Evolutionary conservation across 35 echinoderm and acorn worm species (phyloP).

Genomic region (Stichopus chloronotus): DNA sequence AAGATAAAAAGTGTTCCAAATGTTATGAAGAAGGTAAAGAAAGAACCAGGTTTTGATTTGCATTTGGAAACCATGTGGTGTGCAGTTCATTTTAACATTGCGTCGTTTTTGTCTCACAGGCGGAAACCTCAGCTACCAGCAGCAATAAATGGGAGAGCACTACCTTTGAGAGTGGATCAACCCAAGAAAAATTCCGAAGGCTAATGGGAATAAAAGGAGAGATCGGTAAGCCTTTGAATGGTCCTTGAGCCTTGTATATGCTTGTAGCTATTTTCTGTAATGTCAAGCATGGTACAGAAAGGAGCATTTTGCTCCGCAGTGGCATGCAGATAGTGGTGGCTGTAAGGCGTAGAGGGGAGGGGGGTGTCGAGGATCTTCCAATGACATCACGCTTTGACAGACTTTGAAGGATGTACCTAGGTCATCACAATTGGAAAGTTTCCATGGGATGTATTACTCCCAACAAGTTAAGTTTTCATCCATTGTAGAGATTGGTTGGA

Average conservation of each 20-base stretch:
- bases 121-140: slow-evolving; percentile 36
- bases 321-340: neutral
- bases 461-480: no score
- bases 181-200: slow-evolving; percentile 82
- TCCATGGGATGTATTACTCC: no score
- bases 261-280: neutral
- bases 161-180: slow-evolving; percentile 73
- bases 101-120: neutral
- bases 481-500: no score
- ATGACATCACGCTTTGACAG: no score
- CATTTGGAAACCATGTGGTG: no score
- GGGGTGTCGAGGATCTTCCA: no score
- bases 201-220: slow-evolving; percentile 96
- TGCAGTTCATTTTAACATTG: neutral
- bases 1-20: no score
- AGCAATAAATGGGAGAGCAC: slow-evolving; percentile 98
- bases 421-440: no score
- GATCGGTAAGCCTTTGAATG: neutral
- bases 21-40: no score
- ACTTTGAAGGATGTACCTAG: no score
- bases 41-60: no score
- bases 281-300: neutral
- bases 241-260: neutral
- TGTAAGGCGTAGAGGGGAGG: no score
- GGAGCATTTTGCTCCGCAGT: neutral